Conservation (phyloP, 2,113 vertebrate genomes). For the Anarhynchus alexandrinus region DNA sequence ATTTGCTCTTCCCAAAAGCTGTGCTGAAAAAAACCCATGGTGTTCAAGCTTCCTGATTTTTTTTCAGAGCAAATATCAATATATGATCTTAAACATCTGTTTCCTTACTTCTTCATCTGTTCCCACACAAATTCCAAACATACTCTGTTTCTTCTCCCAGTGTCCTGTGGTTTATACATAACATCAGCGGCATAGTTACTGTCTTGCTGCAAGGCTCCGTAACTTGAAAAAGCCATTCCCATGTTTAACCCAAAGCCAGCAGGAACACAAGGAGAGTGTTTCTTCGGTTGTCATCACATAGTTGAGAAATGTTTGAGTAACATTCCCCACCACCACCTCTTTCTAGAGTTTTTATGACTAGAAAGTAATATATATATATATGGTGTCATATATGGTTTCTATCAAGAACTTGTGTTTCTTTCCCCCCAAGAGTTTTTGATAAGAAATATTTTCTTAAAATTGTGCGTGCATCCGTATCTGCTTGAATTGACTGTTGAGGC, state of each 20-base stretch:
- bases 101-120: conserved; percentile 54
- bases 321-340: background rate
- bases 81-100: conserved; percentile 61
- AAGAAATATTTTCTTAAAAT: background rate
- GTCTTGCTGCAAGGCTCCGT: conserved; percentile 41
- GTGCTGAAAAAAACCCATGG: background rate
- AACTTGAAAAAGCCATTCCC: conserved; percentile 21
- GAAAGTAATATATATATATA: background rate
- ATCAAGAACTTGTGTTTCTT: background rate
- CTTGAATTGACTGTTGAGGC: background rate
- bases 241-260: conserved; percentile 23
- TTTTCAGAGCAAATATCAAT: conserved; percentile 36
- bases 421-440: background rate
- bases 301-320: background rate
- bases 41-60: conserved; percentile 31
- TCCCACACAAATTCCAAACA: conserved; percentile 66
- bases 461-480: fast-evolving
- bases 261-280: background rate
- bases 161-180: conserved; percentile 50
- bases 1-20: background rate
- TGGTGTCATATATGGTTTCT: background rate
- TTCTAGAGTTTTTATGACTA: background rate
- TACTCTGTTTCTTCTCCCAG: conserved; percentile 51
- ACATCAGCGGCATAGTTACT: conserved; percentile 45
- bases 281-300: background rate